Conservation (phyloP, 1,140 invertebrate species). For the honey bee (Apis mellifera) region Amel_HAv3.1 CM009937.2:7672001-7672500, state of each 20-base stretch:
- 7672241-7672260: conserved; percentile 3
- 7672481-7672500: not conserved
- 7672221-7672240: no score
- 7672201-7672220: conserved; percentile 8
- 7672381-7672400: not conserved
- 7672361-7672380: no score
- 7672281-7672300: conserved; percentile 1
- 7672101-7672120: not conserved
- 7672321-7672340: conserved; percentile 2
- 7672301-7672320: conserved; percentile 7
- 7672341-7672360: not conserved
- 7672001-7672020: not conserved
- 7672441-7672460: not conserved
- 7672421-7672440: no score
- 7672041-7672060: not conserved
- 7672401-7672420: not conserved
- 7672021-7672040: not conserved
- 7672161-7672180: conserved; percentile 23
- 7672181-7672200: not conserved
- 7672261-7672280: not conserved
- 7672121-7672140: not conserved
- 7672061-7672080: not conserved
- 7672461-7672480: not conserved
- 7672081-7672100: not conserved
- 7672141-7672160: conserved; percentile 1